Conservation (phyloP, 37 sponge, comb jelly and placozoan species). For the Crambe crambe region DNA sequence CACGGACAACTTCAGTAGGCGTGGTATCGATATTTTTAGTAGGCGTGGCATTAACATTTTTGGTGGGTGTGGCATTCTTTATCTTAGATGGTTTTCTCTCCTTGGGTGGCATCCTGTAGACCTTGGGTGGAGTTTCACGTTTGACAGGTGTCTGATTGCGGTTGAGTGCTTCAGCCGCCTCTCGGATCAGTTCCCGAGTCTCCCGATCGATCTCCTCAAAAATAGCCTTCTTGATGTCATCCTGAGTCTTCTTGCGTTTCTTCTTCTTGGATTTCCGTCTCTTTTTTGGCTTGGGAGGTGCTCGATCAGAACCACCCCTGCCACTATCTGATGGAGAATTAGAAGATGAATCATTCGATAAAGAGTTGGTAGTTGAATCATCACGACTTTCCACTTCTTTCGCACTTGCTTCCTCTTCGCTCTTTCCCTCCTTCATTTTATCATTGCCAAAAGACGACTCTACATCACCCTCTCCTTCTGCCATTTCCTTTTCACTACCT, state of each 20-base stretch:
- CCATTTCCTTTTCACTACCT: neutral
- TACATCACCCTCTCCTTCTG: neutral
- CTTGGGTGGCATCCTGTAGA: neutral
- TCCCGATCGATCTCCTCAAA: slow-evolving; percentile 7
- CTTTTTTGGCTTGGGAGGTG: neutral
- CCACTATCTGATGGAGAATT: neutral
- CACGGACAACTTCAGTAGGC: neutral
- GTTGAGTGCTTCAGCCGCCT: slow-evolving; percentile 26
- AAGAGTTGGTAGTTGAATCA: neutral
- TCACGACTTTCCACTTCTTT: neutral
- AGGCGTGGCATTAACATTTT: neutral
- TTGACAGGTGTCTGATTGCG: slow-evolving; percentile 16
- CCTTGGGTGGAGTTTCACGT: slow-evolving; percentile 3
- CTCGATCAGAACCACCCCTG: neutral
- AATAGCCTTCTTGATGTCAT: neutral
- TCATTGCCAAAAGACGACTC: neutral
- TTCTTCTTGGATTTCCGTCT: neutral
- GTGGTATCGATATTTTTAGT: neutral
- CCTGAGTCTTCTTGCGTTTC: neutral
- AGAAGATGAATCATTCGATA: neutral
- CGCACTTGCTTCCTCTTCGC: neutral
- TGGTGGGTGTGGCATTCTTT: neutral
- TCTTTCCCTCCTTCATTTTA: neutral
- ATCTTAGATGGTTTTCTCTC: neutral
- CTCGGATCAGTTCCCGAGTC: neutral